A percentile compares a stretch with the other conserved stretches of the same genome.
Evolutionary conservation across 1,140 invertebrate species (phyloP).

Genomic region (Zaprionus kolodkinae): DNA sequence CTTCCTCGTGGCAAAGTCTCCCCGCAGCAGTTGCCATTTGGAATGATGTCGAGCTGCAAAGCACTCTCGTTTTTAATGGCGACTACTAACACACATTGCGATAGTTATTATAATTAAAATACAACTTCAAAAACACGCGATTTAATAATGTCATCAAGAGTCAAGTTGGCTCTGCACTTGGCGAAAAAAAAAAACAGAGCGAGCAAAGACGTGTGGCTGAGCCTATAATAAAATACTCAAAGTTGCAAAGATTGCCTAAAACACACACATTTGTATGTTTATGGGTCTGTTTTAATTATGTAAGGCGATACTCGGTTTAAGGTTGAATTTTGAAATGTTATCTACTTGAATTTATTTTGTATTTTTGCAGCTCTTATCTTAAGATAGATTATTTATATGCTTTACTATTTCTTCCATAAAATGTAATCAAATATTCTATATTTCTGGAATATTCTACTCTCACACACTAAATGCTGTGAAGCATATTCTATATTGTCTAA

Average conservation of each 20-base stretch:
- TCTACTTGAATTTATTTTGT: neutral
- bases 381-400: neutral
- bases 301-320: conserved; percentile 1
- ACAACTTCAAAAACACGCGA: conserved; percentile 6
- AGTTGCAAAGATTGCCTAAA: neutral
- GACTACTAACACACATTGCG: conserved; percentile 44
- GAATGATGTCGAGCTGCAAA: conserved; percentile 21
- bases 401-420: neutral
- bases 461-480: too few relatives aligned
- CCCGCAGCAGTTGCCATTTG: conserved; percentile 12
- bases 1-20: conserved; percentile 50
- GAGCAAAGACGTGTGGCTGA: neutral
- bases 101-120: conserved; percentile 12
- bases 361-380: neutral
- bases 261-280: neutral
- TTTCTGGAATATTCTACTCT: too few relatives aligned
- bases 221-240: neutral
- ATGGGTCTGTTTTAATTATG: neutral
- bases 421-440: too few relatives aligned
- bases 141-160: conserved; percentile 24
- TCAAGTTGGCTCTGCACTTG: conserved; percentile 25
- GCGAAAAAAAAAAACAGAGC: conserved; percentile 6
- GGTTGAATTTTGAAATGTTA: neutral
- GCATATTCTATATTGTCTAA: too few relatives aligned
- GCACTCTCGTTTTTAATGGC: conserved; percentile 29